phyloP scores from a whole-genome alignment of 2,797 vertebrate species.

The Sebastes minor region DNA sequence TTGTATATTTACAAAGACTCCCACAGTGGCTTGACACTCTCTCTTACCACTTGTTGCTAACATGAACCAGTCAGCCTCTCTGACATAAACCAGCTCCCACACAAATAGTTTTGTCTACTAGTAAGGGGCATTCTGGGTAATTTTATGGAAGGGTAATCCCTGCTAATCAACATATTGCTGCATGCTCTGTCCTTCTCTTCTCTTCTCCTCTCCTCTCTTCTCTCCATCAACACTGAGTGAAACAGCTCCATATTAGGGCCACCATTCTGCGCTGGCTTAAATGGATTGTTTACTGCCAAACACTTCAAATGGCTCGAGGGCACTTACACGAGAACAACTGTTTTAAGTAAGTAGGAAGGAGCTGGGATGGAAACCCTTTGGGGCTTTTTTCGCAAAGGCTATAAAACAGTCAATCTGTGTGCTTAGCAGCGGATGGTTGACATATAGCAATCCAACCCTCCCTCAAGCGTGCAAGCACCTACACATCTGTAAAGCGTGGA shows the following conservation, averaged over 20 bases:
- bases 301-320: constrained; percentile 47
- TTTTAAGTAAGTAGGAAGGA: constrained; percentile 18
- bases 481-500: not conserved
- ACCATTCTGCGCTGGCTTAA: constrained; percentile 31
- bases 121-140: constrained; percentile 22
- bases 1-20: constrained; percentile 19
- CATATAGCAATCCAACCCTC: not conserved
- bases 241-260: constrained; percentile 74
- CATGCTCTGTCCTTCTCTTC: not conserved
- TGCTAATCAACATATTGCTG: constrained; percentile 14
- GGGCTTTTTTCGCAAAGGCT: not conserved
- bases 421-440: not conserved
- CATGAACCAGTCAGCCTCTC: constrained; percentile 6
- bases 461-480: not conserved
- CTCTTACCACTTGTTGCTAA: constrained; percentile 6
- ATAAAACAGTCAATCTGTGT: not conserved
- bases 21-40: constrained; percentile 2
- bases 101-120: not conserved
- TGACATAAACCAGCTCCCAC: constrained; percentile 33
- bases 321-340: constrained; percentile 47
- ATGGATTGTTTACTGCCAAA: constrained; percentile 64
- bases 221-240: constrained; percentile 38
- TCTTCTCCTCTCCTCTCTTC: not conserved
- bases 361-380: not conserved
- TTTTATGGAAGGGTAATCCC: constrained; percentile 5